phyloP scores from a whole-genome alignment of 53 echinoderm and acorn worm species.

The Apostichopus leukothele region DNA sequence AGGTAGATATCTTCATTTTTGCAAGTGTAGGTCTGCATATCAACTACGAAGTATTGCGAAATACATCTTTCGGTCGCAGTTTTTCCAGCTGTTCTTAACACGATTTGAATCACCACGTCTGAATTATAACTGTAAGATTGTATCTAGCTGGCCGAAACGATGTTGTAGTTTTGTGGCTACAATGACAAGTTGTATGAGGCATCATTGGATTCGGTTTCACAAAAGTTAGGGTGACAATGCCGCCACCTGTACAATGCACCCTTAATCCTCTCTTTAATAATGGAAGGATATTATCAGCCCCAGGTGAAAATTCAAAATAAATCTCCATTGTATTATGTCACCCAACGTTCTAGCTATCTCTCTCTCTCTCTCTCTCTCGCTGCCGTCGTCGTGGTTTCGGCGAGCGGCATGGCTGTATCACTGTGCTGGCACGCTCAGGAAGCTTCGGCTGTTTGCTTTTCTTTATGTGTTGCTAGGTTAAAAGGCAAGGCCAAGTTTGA shows the following conservation, averaged over 20 bases:
- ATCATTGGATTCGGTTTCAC: too few relatives aligned
- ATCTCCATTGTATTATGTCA: constrained; percentile 21
- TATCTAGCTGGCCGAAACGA: too few relatives aligned
- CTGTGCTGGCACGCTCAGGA: constrained; percentile 15
- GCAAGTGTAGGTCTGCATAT: too few relatives aligned
- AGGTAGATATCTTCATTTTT: too few relatives aligned
- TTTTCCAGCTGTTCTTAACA: too few relatives aligned
- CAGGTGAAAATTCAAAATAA: constrained; percentile 2
- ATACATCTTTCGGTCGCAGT: too few relatives aligned
- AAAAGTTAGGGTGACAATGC: background rate
- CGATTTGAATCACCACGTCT: too few relatives aligned
- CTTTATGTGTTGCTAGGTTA: constrained; percentile 35
- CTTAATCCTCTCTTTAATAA: background rate
- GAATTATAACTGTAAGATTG: too few relatives aligned
- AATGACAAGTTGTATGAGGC: too few relatives aligned
- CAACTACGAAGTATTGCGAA: too few relatives aligned
- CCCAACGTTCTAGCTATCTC: background rate
- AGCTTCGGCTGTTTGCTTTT: constrained; percentile 18
- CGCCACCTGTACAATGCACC: background rate
- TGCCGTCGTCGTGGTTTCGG: background rate
- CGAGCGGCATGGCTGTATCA: constrained; percentile 19
- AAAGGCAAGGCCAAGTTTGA: constrained; percentile 50
- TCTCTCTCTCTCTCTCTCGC: background rate
- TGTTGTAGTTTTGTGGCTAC: too few relatives aligned
- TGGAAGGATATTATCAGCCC: background rate